Percentiles rank a stretch among this genome's conserved stretches.
phyloP scores from a whole-genome alignment of 2,888 invertebrate species.

The Amphipoea lucens region DNA sequence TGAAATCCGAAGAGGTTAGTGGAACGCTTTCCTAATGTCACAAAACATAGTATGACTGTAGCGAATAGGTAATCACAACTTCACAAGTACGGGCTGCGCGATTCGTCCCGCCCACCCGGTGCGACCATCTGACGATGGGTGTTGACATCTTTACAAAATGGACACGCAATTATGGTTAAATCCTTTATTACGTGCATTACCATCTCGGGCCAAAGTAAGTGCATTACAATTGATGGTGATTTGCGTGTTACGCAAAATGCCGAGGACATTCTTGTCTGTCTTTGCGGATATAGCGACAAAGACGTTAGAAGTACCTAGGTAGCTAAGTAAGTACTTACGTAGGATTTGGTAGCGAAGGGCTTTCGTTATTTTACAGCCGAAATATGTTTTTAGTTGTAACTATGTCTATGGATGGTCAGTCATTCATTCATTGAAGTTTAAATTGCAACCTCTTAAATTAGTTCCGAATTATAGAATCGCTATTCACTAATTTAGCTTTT shows the following conservation, averaged over 20 bases:
- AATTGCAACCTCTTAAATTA: not conserved
- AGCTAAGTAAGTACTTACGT: not conserved
- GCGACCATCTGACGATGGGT: slow-evolving; percentile 31
- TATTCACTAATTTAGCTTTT: not conserved
- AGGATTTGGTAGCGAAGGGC: not conserved
- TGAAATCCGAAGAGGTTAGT: slow-evolving; percentile 79
- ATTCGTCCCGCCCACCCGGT: slow-evolving; percentile 72
- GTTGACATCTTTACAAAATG: slow-evolving; percentile 68
- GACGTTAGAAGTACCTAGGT: not conserved
- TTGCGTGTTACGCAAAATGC: slow-evolving; percentile 49
- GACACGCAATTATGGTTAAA: slow-evolving; percentile 56
- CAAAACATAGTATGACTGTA: slow-evolving; percentile 73
- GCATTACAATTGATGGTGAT: slow-evolving; percentile 43
- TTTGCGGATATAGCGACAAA: not conserved
- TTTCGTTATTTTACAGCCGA: not conserved
- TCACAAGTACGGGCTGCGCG: slow-evolving; percentile 44
- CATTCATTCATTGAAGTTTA: not conserved
- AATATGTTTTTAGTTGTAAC: too few species aligned
- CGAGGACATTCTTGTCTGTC: slow-evolving; percentile 4
- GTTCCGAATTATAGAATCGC: not conserved
- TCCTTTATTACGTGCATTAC: slow-evolving; percentile 53
- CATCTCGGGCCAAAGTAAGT: slow-evolving; percentile 42
- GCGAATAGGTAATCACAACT: slow-evolving; percentile 75
- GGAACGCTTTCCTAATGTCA: slow-evolving; percentile 78
- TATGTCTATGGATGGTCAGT: too few species aligned